phyloP scores from a whole-genome alignment of 2,888 invertebrate species.

The Pinctada fucata region DNA sequence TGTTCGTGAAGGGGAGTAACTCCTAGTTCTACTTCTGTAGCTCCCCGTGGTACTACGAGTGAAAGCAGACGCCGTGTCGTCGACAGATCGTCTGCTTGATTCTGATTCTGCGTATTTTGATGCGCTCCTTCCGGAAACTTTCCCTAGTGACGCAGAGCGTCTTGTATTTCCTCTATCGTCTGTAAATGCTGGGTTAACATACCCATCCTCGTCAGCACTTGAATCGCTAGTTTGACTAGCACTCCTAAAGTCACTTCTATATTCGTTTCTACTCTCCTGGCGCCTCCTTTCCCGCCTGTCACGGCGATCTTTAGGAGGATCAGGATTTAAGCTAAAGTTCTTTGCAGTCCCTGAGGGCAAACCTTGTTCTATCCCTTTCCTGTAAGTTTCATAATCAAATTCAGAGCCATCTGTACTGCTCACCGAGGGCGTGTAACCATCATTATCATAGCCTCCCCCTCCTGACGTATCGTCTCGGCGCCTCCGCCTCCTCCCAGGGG shows the following conservation, averaged over 20 bases:
- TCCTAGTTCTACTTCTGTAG: constrained; percentile 8
- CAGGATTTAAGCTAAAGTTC: constrained; percentile 18
- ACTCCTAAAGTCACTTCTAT: background rate
- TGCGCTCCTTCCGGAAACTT: background rate
- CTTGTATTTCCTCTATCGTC: constrained; percentile 13
- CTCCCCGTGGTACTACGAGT: constrained; percentile 16
- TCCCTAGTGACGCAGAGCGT: constrained; percentile 19
- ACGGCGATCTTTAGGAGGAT: constrained; percentile 7
- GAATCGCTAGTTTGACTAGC: constrained; percentile 24
- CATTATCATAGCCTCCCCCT: constrained; percentile 15
- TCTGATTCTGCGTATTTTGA: constrained; percentile 4
- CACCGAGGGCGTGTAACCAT: constrained; percentile 20
- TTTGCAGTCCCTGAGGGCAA: constrained; percentile 6
- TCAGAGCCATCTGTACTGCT: constrained; percentile 25
- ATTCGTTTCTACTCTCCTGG: background rate
- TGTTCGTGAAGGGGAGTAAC: constrained; percentile 21
- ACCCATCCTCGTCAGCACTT: constrained; percentile 16
- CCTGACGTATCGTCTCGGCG: background rate
- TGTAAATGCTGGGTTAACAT: constrained; percentile 17
- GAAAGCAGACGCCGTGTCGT: constrained; percentile 6
- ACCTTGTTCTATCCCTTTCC: constrained; percentile 8
- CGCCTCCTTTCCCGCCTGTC: constrained; percentile 16
- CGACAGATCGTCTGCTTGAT: background rate
- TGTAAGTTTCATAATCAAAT: constrained; percentile 22
- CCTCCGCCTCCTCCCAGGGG: constrained; percentile 7